Percentiles rank a stretch among this genome's conserved stretches.
Evolutionary conservation across 2,113 vertebrate species (phyloP).

Genomic region (Nannospalax galili): DNA sequence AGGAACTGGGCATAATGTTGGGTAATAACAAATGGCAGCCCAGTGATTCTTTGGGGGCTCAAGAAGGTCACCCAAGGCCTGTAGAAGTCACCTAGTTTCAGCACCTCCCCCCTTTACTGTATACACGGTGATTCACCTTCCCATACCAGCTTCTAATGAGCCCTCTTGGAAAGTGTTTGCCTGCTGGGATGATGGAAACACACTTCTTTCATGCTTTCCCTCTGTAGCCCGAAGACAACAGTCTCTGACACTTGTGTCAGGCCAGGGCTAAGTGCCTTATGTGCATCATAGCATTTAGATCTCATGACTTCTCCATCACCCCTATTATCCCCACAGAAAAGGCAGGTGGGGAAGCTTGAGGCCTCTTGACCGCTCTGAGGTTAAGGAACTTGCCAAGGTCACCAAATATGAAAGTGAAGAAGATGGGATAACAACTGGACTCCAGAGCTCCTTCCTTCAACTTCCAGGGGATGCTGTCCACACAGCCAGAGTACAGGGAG

Average conservation of each 20-base stretch:
- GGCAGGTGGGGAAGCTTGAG: not conserved
- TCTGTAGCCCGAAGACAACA: too few relatives aligned
- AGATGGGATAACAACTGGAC: too few relatives aligned
- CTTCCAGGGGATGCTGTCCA: too few relatives aligned
- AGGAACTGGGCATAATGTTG: not conserved
- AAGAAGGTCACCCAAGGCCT: not conserved
- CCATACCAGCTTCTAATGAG: not conserved
- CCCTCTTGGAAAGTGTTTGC: not conserved
- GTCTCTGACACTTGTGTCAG: not conserved
- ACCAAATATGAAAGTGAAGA: not conserved
- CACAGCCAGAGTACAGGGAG: fast-evolving
- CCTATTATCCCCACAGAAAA: not conserved
- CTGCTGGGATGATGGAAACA: not conserved
- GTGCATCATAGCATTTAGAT: not conserved
- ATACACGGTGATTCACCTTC: not conserved
- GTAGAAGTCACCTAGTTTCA: not conserved
- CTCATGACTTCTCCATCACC: not conserved
- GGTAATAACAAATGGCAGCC: not conserved
- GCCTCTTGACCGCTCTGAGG: not conserved
- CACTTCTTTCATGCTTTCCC: too few relatives aligned
- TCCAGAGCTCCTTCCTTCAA: not conserved
- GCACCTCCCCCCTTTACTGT: not conserved
- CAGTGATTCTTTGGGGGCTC: not conserved
- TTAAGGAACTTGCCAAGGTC: not conserved
- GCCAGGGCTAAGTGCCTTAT: not conserved